Percentiles rank a stretch among this genome's conserved stretches.
Conservation (phyloP, 2,888 invertebrate species). For the Dynastes maya region DNA sequence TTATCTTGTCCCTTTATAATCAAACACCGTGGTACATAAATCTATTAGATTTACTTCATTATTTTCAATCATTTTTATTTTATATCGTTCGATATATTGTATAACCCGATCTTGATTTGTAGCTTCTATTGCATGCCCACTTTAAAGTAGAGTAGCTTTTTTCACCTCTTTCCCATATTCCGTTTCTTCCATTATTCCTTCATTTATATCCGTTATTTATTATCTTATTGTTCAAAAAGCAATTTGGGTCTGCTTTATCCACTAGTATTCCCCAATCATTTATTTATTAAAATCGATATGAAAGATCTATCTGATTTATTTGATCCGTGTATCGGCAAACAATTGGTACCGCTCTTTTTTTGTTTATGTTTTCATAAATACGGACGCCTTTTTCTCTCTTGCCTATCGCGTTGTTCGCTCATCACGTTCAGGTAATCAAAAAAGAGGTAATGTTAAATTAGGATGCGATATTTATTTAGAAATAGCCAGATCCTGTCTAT, state of each 20-base stretch:
- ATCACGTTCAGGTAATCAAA: background rate
- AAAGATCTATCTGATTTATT: slow-evolving; percentile 18
- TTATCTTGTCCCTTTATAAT: no score
- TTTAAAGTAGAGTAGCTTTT: slow-evolving; percentile 10
- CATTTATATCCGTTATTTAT: slow-evolving; percentile 36
- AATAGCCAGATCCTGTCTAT: slow-evolving; percentile 1
- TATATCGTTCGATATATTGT: no score
- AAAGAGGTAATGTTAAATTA: slow-evolving; percentile 1
- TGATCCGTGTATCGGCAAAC: background rate
- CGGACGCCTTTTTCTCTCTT: background rate
- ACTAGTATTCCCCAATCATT: slow-evolving; percentile 37
- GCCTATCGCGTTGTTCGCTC: background rate
- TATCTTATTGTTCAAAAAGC: slow-evolving; percentile 42
- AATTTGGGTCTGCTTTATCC: slow-evolving; percentile 19
- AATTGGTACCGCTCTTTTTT: slow-evolving; percentile 7
- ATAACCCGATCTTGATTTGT: no score
- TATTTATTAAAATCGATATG: slow-evolving; percentile 46
- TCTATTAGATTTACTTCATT: no score
- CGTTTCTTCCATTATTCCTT: slow-evolving; percentile 16
- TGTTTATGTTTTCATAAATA: slow-evolving; percentile 13
- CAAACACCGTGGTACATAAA: no score
- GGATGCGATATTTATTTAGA: slow-evolving; percentile 22
- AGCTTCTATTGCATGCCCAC: slow-evolving; percentile 15
- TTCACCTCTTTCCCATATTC: background rate
- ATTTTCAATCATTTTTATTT: background rate